Evolutionary conservation across 2,797 vertebrate genomes (phyloP).

Genomic region (Chloroceryle inda): DNA sequence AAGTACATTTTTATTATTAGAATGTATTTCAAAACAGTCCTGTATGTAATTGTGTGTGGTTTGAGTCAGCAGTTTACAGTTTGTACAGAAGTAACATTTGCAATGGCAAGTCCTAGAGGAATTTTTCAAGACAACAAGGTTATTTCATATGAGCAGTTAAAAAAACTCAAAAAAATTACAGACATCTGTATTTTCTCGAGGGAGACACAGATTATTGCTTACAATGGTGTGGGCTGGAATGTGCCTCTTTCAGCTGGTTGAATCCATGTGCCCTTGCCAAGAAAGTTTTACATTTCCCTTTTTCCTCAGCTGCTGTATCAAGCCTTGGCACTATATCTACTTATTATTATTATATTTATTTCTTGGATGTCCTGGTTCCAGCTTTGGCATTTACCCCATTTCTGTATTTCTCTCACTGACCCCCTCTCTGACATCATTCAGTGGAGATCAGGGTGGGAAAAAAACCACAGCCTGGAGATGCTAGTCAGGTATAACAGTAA

Average conservation of each 20-base stretch:
- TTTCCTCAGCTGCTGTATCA: slow-evolving; percentile 70
- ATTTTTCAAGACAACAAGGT: slow-evolving; percentile 54
- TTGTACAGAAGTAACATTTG: slow-evolving; percentile 67
- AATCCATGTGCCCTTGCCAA: slow-evolving; percentile 61
- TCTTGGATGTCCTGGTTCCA: slow-evolving; percentile 39
- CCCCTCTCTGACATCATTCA: slow-evolving; percentile 40
- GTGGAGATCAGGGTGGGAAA: slow-evolving; percentile 46
- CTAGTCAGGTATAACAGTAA: slow-evolving; percentile 46
- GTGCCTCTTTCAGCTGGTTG: slow-evolving; percentile 66
- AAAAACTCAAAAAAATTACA: slow-evolving; percentile 57
- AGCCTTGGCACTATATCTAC: slow-evolving; percentile 55
- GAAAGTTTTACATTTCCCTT: slow-evolving; percentile 72
- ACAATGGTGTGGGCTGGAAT: slow-evolving; percentile 53
- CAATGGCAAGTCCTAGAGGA: slow-evolving; percentile 33
- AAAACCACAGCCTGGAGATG: not conserved
- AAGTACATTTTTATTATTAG: slow-evolving; percentile 28
- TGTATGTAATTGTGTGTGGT: not conserved
- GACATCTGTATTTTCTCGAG: slow-evolving; percentile 72
- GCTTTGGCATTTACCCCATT: slow-evolving; percentile 28
- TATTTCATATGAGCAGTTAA: slow-evolving; percentile 28
- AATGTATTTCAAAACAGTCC: slow-evolving; percentile 13
- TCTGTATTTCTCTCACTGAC: slow-evolving; percentile 33
- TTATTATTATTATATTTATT: slow-evolving; percentile 57
- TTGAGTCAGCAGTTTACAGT: slow-evolving; percentile 58
- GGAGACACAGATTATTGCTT: slow-evolving; percentile 53